Base-by-base conservation (phyloP, 2,888 invertebrate genomes). In the Cephus pulcher region DNA sequence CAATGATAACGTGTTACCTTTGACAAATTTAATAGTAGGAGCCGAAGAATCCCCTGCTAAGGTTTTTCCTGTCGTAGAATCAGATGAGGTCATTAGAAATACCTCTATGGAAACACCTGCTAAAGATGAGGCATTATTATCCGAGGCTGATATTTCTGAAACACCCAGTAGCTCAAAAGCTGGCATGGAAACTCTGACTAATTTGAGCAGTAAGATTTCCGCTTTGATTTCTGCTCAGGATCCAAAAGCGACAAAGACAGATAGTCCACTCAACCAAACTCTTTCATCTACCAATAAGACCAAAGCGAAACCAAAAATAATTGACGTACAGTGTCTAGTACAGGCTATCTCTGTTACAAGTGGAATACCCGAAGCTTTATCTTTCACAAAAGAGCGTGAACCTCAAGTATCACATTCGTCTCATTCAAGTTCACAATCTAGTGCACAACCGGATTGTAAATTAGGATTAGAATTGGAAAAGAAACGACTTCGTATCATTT, bases 91-190 rank as follows among this genome's bases (percentile, higher is more conserved):
- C n/a, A 35, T 56, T 34, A 73, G 33, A 6, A 73, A 78, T 34
- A 69, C 74, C 37, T 68, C 69, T 0, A 83, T 84, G 70, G 91
- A 91, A 80, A 91, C 91, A 0, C 91, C 91, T 6, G 88, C 84
- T 0, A 91, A 91, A 73, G 87, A 90, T 32, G 90, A 91, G 0
- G 81, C 81, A 75, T 78, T 84, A 4, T 79, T 88, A 1, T 74
- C 84, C 1, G 90, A 91, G 75, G 87, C 86, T 1, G 82, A 85
- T 23, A 91, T 91, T 78, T 89, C 89, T 1, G 91, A 90, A 73
- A 91, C 91, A 1, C 91, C 91, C 0, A 89, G 85, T 68, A 88
- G 90, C 75, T 88, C 91, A 0, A 89, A 91, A 80, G 37, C 79
- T 0, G 90, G 89, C 9, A 78, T 89, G 3, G 90, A 90, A 12